These are phyloP conservation scores for Eupelmus urozonus DNA, from an alignment of 2,888 invertebrate genomes.

Conservation along the genomic window DNA sequence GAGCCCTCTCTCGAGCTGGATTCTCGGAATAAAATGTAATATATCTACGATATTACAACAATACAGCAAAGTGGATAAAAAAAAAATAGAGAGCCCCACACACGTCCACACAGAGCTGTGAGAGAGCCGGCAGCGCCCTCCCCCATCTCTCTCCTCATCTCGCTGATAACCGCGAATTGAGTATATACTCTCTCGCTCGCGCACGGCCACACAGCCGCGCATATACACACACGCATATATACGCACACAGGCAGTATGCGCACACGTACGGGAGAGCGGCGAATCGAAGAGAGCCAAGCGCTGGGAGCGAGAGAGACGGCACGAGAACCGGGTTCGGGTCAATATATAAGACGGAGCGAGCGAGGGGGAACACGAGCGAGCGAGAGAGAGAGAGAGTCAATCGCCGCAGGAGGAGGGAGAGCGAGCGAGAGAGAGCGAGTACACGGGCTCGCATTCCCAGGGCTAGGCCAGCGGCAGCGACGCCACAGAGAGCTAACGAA, in stretches of 20 bases:
- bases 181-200: background rate
- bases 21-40: background rate
- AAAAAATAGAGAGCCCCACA: background rate
- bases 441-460: slow-evolving; percentile 75
- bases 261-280: slow-evolving; percentile 56
- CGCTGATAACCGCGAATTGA: slow-evolving; percentile 59
- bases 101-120: too few species aligned
- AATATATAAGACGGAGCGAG: slow-evolving; percentile 71
- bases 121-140: slow-evolving; percentile 3
- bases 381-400: slow-evolving; percentile 61
- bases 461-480: slow-evolving; percentile 66
- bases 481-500: slow-evolving; percentile 67
- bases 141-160: slow-evolving; percentile 51
- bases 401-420: slow-evolving; percentile 56
- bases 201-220: too few species aligned
- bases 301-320: slow-evolving; percentile 63
- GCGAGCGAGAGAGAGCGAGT: slow-evolving; percentile 58
- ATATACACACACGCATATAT: slow-evolving; percentile 17
- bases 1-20: background rate
- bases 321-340: slow-evolving; percentile 76
- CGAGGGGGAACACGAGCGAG: slow-evolving; percentile 56
- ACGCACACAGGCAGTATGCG: slow-evolving; percentile 39
- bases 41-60: slow-evolving; percentile 36
- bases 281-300: slow-evolving; percentile 65
- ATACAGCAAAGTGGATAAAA: slow-evolving; percentile 35